Conservation (phyloP, 2,888 invertebrate species). For the Rhagonycha lutea region DNA sequence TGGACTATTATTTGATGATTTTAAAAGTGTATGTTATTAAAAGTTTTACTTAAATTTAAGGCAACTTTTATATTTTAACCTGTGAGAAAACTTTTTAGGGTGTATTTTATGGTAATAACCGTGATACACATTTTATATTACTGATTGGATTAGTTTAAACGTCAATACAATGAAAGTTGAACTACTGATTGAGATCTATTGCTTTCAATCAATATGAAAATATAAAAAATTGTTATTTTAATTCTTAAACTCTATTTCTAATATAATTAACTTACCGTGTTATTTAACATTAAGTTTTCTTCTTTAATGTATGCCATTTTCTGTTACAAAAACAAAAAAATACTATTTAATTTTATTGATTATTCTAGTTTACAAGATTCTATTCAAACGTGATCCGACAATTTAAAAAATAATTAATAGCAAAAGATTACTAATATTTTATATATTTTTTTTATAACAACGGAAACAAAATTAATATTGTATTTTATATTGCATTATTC, state of each 20-base stretch:
- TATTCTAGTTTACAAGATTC: background rate
- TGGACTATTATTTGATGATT: too few relatives aligned
- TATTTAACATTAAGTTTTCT: background rate
- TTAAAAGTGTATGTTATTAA: too few relatives aligned
- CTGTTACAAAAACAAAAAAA: background rate
- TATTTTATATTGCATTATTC: background rate
- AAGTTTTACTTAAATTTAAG: too few relatives aligned
- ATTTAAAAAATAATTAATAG: background rate
- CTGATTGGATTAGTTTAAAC: background rate
- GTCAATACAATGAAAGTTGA: background rate
- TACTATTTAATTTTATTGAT: background rate
- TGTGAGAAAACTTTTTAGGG: too few relatives aligned
- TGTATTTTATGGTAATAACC: background rate
- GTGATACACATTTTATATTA: background rate
- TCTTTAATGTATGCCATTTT: background rate
- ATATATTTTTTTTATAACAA: background rate
- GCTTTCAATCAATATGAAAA: background rate
- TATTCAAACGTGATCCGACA: background rate
- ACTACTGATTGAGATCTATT: background rate
- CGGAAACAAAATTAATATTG: background rate
- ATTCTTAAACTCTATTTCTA: background rate
- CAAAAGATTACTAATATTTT: background rate
- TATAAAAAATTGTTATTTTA: background rate
- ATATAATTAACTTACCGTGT: background rate
- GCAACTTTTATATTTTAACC: too few relatives aligned